A percentile compares a stretch with the other conserved stretches of the same genome.
Evolutionary conservation across 2,113 vertebrate genomes (phyloP).

Genomic region (Desmodus rotundus): DNA sequence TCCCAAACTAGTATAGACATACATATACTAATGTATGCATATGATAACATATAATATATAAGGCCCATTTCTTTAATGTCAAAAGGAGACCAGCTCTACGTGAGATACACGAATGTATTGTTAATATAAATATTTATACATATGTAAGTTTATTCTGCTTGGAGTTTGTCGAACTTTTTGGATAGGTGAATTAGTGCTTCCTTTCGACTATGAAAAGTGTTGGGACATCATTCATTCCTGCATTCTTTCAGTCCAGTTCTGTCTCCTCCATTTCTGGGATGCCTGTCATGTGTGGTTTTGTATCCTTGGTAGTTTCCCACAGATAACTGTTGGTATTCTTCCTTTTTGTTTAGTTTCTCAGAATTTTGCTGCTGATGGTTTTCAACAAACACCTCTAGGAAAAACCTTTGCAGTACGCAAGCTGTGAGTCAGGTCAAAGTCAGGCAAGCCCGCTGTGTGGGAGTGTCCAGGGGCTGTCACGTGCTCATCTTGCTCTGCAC

Average conservation of each 20-base stretch:
- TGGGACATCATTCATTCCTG: background rate
- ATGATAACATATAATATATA: background rate
- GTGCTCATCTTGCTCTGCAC: rapidly evolving
- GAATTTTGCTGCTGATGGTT: background rate
- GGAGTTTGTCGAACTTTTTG: background rate
- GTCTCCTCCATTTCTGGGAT: background rate
- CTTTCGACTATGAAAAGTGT: background rate
- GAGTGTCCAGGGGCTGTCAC: background rate
- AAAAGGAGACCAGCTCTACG: background rate
- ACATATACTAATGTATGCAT: background rate
- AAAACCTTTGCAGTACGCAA: background rate
- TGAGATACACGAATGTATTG: background rate
- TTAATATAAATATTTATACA: background rate
- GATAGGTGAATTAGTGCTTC: background rate
- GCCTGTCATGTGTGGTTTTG: background rate
- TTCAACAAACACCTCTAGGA: background rate
- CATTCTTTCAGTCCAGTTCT: background rate
- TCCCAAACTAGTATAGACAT: background rate
- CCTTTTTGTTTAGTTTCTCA: background rate
- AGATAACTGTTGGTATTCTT: background rate
- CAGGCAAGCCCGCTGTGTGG: background rate
- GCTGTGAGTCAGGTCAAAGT: background rate
- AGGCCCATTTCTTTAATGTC: background rate
- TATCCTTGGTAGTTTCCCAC: background rate
- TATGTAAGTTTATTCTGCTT: background rate